Evolutionary conservation across 2,888 invertebrate species (phyloP).

Genomic region (Agrypnus murinus): DNA sequence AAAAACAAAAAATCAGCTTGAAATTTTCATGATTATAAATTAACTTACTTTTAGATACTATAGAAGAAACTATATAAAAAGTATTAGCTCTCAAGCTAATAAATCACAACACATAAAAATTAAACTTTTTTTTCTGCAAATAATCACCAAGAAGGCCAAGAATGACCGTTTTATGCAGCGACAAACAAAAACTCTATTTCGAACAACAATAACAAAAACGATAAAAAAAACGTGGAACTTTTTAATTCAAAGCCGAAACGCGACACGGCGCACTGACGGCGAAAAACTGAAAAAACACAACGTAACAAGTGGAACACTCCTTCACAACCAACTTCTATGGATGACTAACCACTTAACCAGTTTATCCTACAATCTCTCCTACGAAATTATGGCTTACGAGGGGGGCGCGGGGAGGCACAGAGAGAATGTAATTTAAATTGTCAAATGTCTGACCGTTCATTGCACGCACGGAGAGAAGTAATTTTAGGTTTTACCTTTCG

Average conservation of each 20-base stretch:
- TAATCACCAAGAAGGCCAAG: neutral
- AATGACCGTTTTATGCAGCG: neutral
- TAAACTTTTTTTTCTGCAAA: too few relatives aligned
- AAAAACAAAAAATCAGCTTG: too few relatives aligned
- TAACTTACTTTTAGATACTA: too few relatives aligned
- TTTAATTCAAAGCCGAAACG: too few relatives aligned
- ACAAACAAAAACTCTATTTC: too few relatives aligned
- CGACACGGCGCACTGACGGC: neutral
- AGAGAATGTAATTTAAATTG: conserved; percentile 57
- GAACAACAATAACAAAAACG: too few relatives aligned
- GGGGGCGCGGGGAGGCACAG: conserved; percentile 40
- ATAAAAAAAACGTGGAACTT: conserved; percentile 16
- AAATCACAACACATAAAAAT: too few relatives aligned
- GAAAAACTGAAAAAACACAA: conserved; percentile 1
- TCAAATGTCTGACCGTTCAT: conserved; percentile 64
- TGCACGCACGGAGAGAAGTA: conserved; percentile 58
- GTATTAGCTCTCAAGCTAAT: too few relatives aligned
- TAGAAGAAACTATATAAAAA: too few relatives aligned
- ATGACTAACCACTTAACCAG: conserved; percentile 54
- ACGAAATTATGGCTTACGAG: conserved; percentile 41
- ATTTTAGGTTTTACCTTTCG: conserved; percentile 47
- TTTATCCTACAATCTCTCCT: conserved; percentile 50
- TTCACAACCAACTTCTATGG: conserved; percentile 33
- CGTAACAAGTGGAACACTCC: conserved; percentile 45
- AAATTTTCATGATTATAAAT: too few relatives aligned